phyloP scores from a whole-genome alignment of 1,140 invertebrate genomes.

The Geopemphigus sp. region DNA sequence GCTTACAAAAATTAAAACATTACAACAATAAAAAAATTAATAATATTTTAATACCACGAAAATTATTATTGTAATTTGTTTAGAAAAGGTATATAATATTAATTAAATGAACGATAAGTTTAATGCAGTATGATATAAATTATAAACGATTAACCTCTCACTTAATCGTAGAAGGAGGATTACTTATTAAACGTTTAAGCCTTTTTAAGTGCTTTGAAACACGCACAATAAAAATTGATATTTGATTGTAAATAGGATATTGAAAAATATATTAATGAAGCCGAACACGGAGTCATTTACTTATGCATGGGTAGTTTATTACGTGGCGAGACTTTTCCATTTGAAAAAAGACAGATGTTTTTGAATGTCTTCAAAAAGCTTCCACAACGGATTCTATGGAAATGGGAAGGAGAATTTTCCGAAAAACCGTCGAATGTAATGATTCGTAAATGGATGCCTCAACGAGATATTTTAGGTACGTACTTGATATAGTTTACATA shows the following conservation, averaged over 20 bases:
- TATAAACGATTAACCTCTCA: constrained; percentile 53
- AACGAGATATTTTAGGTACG: constrained; percentile 51
- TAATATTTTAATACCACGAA: too few relatives aligned
- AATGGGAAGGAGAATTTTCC: constrained; percentile 56
- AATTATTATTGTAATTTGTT: too few relatives aligned
- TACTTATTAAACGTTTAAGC: constrained; percentile 54
- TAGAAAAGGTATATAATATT: too few relatives aligned
- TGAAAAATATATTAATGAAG: constrained; percentile 51
- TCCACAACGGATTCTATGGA: constrained; percentile 60
- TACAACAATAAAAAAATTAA: too few relatives aligned
- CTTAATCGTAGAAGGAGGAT: constrained; percentile 55
- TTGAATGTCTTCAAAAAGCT: constrained; percentile 57
- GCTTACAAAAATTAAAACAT: too few relatives aligned
- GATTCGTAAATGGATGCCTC: constrained; percentile 51
- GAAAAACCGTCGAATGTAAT: constrained; percentile 44
- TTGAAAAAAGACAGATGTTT: constrained; percentile 55
- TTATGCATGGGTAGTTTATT: constrained; percentile 65
- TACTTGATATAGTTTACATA: neutral
- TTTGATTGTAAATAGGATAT: constrained; percentile 50
- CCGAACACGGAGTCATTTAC: constrained; percentile 64
- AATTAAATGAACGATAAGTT: too few relatives aligned
- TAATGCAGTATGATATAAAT: too few relatives aligned
- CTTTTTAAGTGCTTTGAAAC: constrained; percentile 53
- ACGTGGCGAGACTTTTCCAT: constrained; percentile 52
- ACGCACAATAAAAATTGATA: too few relatives aligned